phyloP scores from a whole-genome alignment of 2,113 vertebrate genomes.

The Excalfactoria chinensis region DNA sequence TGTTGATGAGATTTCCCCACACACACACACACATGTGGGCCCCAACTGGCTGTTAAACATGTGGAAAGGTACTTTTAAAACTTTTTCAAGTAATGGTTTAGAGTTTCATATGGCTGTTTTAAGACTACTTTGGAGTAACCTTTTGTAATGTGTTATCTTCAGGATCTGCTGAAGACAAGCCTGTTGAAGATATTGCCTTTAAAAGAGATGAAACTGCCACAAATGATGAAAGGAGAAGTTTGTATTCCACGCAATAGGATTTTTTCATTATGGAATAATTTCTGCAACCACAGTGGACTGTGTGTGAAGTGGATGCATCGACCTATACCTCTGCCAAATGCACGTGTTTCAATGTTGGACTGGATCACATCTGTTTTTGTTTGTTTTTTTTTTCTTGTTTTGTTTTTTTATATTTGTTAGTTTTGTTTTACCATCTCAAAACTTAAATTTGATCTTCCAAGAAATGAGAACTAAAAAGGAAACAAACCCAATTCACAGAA shows the following conservation, averaged over 20 bases:
- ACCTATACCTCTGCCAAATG: conserved; percentile 12
- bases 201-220: conserved; percentile 1
- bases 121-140: not conserved
- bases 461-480: not conserved
- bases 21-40: not conserved
- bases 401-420: not conserved
- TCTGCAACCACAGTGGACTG: not conserved
- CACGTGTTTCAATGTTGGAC: not conserved
- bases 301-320: not conserved
- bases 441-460: not conserved
- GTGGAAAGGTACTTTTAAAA: not conserved
- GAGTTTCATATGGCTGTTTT: not conserved
- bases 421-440: conserved; percentile 17
- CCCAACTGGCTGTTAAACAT: not conserved
- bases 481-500: not conserved
- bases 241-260: not conserved
- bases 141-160: conserved; percentile 10
- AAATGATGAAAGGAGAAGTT: not conserved
- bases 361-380: not conserved
- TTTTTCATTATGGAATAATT: not conserved
- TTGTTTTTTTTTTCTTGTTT: not conserved
- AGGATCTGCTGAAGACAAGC: conserved; percentile 42
- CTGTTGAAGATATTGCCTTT: not conserved
- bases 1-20: not conserved
- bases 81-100: not conserved